Conservation (phyloP, 2,888 invertebrate species). For the Sphinx pinastri region DNA sequence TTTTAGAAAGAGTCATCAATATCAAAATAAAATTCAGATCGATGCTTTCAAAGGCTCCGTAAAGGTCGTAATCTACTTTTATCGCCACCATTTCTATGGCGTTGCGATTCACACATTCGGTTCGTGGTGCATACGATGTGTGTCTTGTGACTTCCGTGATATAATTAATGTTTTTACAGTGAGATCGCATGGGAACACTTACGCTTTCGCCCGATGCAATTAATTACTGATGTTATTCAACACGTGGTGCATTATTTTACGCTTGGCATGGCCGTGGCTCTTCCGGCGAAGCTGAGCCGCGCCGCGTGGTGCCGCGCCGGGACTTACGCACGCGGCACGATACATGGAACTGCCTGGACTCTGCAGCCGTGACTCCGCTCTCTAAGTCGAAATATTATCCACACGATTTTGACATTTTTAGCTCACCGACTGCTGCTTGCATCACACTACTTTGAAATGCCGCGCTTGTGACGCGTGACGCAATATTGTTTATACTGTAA, state of each 20-base stretch:
- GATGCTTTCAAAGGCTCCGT: constrained; percentile 28
- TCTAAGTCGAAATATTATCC: constrained; percentile 58
- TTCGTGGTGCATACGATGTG: neutral
- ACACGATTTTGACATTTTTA: constrained; percentile 81
- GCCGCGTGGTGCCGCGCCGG: constrained; percentile 1
- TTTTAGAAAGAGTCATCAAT: constrained; percentile 23
- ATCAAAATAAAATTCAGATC: no score
- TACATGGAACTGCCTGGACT: constrained; percentile 30
- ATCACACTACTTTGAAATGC: constrained; percentile 66
- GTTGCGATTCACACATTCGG: neutral
- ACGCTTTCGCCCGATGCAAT: constrained; percentile 73
- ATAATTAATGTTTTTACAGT: constrained; percentile 50
- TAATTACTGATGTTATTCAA: constrained; percentile 76
- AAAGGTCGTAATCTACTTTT: constrained; percentile 29
- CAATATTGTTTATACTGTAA: constrained; percentile 60
- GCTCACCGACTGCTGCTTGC: constrained; percentile 60
- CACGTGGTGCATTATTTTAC: constrained; percentile 77
- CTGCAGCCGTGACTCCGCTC: constrained; percentile 51
- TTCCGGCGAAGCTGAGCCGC: constrained; percentile 53
- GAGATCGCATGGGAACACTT: constrained; percentile 74
- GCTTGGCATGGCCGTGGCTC: constrained; percentile 59
- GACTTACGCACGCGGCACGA: constrained; percentile 6
- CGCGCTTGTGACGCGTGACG: constrained; percentile 58
- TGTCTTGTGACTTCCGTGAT: neutral
- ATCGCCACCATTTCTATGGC: neutral